These are phyloP conservation scores for Cyrtorhinus lividipennis DNA, from an alignment of 1,140 invertebrate genomes.

Conservation along the genomic window DNA sequence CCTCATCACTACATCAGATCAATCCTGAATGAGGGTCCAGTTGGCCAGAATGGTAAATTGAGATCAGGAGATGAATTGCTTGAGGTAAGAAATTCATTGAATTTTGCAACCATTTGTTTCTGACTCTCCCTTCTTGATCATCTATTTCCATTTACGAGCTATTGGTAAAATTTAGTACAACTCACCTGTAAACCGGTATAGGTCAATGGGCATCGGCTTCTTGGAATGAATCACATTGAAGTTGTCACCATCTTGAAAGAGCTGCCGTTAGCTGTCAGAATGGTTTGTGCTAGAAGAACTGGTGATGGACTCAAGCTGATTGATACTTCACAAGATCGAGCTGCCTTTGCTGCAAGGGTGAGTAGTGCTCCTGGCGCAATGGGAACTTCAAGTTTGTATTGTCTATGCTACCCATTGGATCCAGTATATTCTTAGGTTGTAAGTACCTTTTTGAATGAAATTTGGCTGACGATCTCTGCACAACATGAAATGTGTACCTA, in stretches of 20 bases:
- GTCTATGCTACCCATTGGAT: too few relatives aligned
- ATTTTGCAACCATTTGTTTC: conserved; percentile 3
- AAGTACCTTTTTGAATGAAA: too few relatives aligned
- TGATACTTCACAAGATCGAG: conserved; percentile 45
- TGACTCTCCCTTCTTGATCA: not conserved
- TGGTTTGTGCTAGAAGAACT: conserved; percentile 74
- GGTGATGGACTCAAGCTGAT: conserved; percentile 42
- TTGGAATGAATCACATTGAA: conserved; percentile 92
- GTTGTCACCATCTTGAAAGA: conserved; percentile 92
- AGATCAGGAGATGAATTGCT: conserved; percentile 80
- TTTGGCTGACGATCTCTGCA: too few relatives aligned
- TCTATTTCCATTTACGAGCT: not conserved
- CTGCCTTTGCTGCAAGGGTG: conserved; percentile 55
- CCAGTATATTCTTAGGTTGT: too few relatives aligned
- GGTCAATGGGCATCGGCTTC: conserved; percentile 88
- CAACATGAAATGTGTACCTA: too few relatives aligned
- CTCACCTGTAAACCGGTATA: conserved; percentile 37
- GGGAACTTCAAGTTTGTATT: too few relatives aligned
- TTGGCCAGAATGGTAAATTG: conserved; percentile 55
- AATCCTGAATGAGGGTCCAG: conserved; percentile 66
- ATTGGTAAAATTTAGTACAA: not conserved
- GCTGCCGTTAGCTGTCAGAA: conserved; percentile 78
- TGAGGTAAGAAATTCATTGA: conserved; percentile 42
- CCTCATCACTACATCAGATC: conserved; percentile 69
- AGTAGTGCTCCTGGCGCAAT: too few relatives aligned